Base-by-base conservation (phyloP, 2,113 vertebrate species). In the Catharus fuscescens region DNA sequence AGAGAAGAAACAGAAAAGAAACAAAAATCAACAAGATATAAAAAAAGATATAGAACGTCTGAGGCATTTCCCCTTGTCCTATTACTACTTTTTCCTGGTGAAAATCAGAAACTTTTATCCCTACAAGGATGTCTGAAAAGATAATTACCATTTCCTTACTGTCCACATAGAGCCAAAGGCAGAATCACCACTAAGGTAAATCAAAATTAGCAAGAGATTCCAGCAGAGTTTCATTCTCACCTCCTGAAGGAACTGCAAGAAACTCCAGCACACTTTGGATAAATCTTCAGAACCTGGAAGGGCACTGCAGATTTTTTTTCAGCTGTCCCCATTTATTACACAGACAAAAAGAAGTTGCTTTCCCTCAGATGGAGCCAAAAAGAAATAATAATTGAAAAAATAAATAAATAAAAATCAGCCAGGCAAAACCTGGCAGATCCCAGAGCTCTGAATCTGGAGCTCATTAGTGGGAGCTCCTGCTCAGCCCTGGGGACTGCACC, bases 291-390 rank as follows among this genome's bases (percentile, higher is more conserved):
- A 23, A 73, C 8, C 48, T 61, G 45, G 32, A 81, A 71, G 56
- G 65, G 34, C 36, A 38, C 29, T 76, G 73, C 5, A 38, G 38
- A 38, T 38, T 38, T 38, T 38, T 38, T 38, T 38, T 38, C 38
- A 38, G 3, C 69, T 61, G 59, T 28, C 78, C 74, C 34, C 7
- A 1, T 47, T 92, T 89, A 74, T 24, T 73, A 61, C 59, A 78
- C 47, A 86, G 91, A 78, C 76, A 86, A 56, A 83, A 80, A 80
- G 67, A 92, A 90, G 83, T 72, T 91, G 92, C 57, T 86, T 90
- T 47, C 38, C 52, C 44, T 86, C 82, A 77, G 66, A 4, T 84
- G 71, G 45, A 78, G 61, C 69, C 77, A 89, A 34, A 78, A 60
- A 36, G 5, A 9, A 34, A 34, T 16, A 18, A 29, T 9, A 54